phyloP scores from a whole-genome alignment of 2,888 invertebrate genomes.

The Escarpia spicata region DNA sequence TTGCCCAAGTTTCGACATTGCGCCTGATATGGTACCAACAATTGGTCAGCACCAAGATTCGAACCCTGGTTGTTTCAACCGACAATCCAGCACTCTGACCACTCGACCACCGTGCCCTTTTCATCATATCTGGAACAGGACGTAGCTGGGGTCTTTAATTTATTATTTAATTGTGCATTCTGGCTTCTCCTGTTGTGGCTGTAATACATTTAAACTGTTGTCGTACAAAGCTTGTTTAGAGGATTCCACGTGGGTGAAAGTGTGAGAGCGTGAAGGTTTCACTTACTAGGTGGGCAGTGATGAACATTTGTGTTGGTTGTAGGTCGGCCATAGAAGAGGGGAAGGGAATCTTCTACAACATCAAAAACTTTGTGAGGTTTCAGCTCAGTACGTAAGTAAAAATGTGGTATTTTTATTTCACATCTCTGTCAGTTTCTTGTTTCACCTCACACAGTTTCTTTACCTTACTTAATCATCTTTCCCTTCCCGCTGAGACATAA shows the following conservation, averaged over 20 bases:
- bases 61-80: too few relatives aligned
- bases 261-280: not conserved
- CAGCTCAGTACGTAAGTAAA: constrained; percentile 86
- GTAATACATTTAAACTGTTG: constrained; percentile 87
- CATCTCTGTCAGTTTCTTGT: not conserved
- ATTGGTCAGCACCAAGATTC: too few relatives aligned
- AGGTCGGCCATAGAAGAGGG: constrained; percentile 96
- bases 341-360: constrained; percentile 99
- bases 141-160: not conserved
- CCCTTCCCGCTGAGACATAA: not conserved
- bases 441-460: not conserved
- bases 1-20: too few relatives aligned
- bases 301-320: constrained; percentile 21
- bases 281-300: not conserved
- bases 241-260: constrained; percentile 86
- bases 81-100: too few relatives aligned
- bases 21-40: too few relatives aligned
- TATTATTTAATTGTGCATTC: constrained; percentile 8
- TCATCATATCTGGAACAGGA: not conserved
- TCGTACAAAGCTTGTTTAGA: constrained; percentile 96
- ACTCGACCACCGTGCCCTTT: too few relatives aligned
- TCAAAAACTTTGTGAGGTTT: constrained; percentile 97
- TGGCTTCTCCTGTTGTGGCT: not conserved
- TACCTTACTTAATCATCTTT: not conserved
- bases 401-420: not conserved